Evolutionary conservation across 2,888 invertebrate species (phyloP).

Genomic region (Megaustenia siamemsis): DNA sequence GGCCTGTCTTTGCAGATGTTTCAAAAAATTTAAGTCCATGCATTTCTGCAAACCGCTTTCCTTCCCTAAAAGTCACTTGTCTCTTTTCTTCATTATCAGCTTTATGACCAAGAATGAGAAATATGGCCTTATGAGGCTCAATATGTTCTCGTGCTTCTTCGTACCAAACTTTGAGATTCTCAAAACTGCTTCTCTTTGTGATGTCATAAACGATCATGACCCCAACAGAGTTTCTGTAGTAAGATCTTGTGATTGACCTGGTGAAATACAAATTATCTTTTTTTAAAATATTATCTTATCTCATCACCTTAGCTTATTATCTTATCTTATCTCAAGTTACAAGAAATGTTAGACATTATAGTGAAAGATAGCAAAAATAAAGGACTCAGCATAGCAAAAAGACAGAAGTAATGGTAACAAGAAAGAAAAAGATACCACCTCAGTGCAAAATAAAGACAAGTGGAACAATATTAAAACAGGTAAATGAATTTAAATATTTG

Average conservation of each 20-base stretch:
- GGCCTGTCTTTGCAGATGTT: slow-evolving; percentile 95
- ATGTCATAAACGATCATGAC: slow-evolving; percentile 95
- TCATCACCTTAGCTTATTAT: background rate
- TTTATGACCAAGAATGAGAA: slow-evolving; percentile 83
- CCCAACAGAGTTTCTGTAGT: slow-evolving; percentile 98
- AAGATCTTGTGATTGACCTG: slow-evolving; percentile 97
- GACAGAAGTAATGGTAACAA: too few species aligned
- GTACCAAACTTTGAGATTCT: slow-evolving; percentile 97
- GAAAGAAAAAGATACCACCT: too few species aligned
- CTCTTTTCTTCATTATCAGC: slow-evolving; percentile 78
- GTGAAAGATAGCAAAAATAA: too few species aligned
- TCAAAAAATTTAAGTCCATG: slow-evolving; percentile 95
- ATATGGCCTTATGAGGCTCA: slow-evolving; percentile 96
- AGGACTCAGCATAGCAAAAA: too few species aligned
- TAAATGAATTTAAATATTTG: too few species aligned
- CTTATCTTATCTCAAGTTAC: background rate
- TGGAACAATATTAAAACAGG: too few species aligned
- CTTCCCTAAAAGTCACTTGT: slow-evolving; percentile 84
- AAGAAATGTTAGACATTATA: too few species aligned
- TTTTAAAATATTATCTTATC: background rate
- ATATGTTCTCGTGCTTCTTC: slow-evolving; percentile 96
- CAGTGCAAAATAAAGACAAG: too few species aligned
- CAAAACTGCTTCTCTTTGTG: slow-evolving; percentile 87
- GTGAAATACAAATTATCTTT: slow-evolving; percentile 61
- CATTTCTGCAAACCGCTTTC: slow-evolving; percentile 93